These are phyloP conservation scores for Pilophorus perplexus DNA, from an alignment of 2,888 invertebrate species.

Conservation along the genomic window DNA sequence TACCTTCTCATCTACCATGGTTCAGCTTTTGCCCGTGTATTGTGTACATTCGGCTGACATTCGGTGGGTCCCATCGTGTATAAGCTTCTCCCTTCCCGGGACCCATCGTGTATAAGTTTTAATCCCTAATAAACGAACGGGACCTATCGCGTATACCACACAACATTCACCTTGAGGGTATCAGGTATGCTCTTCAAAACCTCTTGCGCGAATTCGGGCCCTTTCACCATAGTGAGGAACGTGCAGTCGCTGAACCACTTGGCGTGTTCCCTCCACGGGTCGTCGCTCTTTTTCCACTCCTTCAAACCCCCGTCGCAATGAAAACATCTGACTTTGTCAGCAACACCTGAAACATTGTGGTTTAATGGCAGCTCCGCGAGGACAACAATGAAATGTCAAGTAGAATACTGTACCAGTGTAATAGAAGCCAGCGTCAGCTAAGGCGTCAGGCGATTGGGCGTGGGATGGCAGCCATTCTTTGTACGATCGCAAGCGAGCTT, in stretches of 20 bases:
- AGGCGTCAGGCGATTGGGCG: constrained; percentile 69
- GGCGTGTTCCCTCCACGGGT: constrained; percentile 92
- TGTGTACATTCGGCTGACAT: too few relatives aligned
- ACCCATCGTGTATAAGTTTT: too few relatives aligned
- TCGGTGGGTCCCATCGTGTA: too few relatives aligned
- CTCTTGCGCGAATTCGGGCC: constrained; percentile 69
- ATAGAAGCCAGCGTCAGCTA: constrained; percentile 87
- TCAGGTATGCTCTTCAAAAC: constrained; percentile 17
- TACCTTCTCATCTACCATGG: too few relatives aligned
- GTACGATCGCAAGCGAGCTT: constrained; percentile 69
- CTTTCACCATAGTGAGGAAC: constrained; percentile 77
- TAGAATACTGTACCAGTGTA: constrained; percentile 59
- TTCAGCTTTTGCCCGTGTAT: too few relatives aligned
- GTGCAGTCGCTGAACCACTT: constrained; percentile 89
- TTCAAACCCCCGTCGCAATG: constrained; percentile 90
- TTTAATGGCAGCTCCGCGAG: too few relatives aligned
- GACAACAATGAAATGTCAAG: background rate
- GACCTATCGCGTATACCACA: too few relatives aligned
- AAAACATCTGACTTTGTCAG: constrained; percentile 75
- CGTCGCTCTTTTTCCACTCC: constrained; percentile 86
- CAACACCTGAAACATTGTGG: constrained; percentile 55
- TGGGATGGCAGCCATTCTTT: constrained; percentile 71
- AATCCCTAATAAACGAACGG: too few relatives aligned
- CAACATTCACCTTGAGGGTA: background rate
- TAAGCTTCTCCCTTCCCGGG: too few relatives aligned